These are phyloP conservation scores for Agapornis roseicollis DNA, from an alignment of 2,113 vertebrate species.

Conservation along the genomic window DNA sequence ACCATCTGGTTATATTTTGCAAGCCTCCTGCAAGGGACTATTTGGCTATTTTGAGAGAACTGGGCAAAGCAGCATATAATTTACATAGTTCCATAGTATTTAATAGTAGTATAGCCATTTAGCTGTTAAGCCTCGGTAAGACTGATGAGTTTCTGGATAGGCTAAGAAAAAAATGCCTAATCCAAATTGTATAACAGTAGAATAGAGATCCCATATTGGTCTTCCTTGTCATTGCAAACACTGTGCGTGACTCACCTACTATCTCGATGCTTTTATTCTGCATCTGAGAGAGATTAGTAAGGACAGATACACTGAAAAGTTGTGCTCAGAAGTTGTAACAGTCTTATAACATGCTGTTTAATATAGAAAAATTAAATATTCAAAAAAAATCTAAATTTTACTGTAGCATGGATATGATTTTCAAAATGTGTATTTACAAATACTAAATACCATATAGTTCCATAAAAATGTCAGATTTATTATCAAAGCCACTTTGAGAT, in stretches of 20 bases:
- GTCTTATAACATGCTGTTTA: neutral
- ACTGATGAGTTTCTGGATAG: neutral
- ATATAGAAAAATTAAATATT: neutral
- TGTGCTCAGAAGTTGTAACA: neutral
- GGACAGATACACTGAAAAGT: neutral
- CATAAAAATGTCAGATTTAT: neutral
- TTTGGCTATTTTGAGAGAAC: neutral
- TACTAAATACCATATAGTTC: neutral
- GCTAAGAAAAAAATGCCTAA: neutral
- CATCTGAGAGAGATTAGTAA: neutral
- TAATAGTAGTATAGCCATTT: neutral
- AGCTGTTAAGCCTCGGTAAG: neutral
- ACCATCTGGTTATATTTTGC: neutral
- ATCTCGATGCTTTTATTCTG: neutral
- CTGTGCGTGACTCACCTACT: neutral
- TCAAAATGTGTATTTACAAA: neutral
- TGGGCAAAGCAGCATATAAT: neutral
- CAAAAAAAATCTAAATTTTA: neutral
- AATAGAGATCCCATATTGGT: neutral
- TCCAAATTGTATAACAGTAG: neutral
- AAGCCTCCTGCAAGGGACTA: rapidly evolving
- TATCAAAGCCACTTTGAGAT: neutral
- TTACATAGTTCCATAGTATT: neutral
- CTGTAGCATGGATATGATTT: neutral
- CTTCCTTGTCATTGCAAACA: neutral